These are phyloP conservation scores for Sweltsa coloradensis DNA, from an alignment of 1,140 invertebrate species.

Conservation along the genomic window DNA sequence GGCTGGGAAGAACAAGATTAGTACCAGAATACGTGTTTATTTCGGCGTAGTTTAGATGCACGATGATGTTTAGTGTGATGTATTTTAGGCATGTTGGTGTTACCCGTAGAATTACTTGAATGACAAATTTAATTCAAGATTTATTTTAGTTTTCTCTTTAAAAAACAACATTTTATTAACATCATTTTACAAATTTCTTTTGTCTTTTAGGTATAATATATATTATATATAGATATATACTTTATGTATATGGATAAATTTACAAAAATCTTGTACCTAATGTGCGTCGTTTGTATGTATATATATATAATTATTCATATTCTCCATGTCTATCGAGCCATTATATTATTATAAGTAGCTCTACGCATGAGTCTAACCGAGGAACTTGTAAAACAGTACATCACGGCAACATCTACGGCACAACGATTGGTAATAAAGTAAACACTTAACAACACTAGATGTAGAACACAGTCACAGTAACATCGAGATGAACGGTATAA, in stretches of 20 bases:
- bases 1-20: no score
- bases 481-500: no score
- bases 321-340: conserved; percentile 3
- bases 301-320: no score
- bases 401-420: conserved; percentile 7
- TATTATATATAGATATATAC: conserved; percentile 8
- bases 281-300: conserved; percentile 13
- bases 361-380: conserved; percentile 4
- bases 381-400: conserved; percentile 10
- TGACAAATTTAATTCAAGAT: conserved; percentile 8
- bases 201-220: conserved; percentile 9
- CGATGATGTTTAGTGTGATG: no score
- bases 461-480: no score
- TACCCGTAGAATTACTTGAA: background rate
- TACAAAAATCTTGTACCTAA: conserved; percentile 15
- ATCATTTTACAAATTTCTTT: conserved; percentile 14
- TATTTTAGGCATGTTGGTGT: no score
- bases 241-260: conserved; percentile 8
- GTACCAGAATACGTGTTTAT: no score
- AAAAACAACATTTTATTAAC: conserved; percentile 14
- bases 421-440: conserved; percentile 1
- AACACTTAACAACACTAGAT: background rate
- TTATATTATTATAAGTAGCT: conserved; percentile 8
- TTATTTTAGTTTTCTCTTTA: conserved; percentile 11
- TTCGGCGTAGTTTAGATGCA: no score